Evolutionary conservation across 1,140 invertebrate species (phyloP), one percentile per base, ranked within the genome.

Genomic region (Phymastichus coffea): DNA sequence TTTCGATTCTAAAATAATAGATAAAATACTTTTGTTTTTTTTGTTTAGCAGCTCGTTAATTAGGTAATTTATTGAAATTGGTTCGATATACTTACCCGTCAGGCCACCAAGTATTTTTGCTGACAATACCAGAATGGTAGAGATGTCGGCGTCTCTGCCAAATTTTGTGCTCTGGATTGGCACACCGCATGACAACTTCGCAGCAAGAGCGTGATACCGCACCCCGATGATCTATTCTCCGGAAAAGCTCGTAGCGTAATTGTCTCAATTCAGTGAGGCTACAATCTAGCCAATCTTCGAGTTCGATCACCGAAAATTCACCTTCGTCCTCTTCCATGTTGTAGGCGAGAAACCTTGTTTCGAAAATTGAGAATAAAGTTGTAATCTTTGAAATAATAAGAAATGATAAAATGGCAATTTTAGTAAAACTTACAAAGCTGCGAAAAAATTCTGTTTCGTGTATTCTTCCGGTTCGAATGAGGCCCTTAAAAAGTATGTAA

Each of bases 321-420:
- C 44, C 43, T 35, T 84, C 80, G 66, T 86, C 84, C 66, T 86
- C 84, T 66, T 86, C 83, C 75, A 86, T 83, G 57, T 84, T 82
- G 70, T 84, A 81, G 17, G 83, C 84, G 25, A 86, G 69, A 66
- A 82, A 83, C 46, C 83, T 84, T 33, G 1, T 20, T 57, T 52
- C 15, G 14, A 53, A 35, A 9, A 26, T 33, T 44, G 48, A 7
- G 3, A 40, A 40, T n/a, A 7, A 44, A 19, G 20, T 44, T 10
- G 17, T 23, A 44, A 22, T 44, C n/a, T 4, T 9, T 40, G 15
- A 40, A 40, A n/a, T 40, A 40, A 15, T n/a, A 40, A 40, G 15
- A 47, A 57, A 25, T 22, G 38, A 37, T 38, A 23, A 25, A 40
- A 40, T 14, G 20, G 15, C 19, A 14, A 53, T 55, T 44, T 37